Conservation (phyloP, 2,113 vertebrate species). For the Pionites leucogaster region DNA sequence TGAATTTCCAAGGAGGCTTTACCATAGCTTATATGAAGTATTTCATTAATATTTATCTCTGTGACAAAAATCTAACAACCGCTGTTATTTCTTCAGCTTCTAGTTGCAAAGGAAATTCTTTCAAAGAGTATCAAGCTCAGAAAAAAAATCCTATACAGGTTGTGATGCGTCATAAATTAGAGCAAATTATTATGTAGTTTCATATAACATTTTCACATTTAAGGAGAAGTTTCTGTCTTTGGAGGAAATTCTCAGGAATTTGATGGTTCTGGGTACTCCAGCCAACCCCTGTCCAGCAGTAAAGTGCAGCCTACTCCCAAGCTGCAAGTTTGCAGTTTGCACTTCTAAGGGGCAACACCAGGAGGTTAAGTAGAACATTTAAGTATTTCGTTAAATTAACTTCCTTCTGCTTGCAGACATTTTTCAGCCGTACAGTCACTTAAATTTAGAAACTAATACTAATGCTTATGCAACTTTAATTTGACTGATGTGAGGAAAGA, state of each 20-base stretch:
- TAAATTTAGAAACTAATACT: neutral
- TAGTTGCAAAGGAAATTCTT: neutral
- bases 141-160: neutral
- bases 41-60: constrained; percentile 2
- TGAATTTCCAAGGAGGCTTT: neutral
- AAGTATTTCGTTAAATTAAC: constrained; percentile 9
- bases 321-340: neutral
- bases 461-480: neutral
- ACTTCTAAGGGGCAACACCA: neutral
- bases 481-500: neutral
- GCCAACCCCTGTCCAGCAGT: neutral
- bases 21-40: neutral
- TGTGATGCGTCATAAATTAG: neutral
- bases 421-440: neutral
- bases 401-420: neutral
- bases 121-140: neutral
- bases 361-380: neutral
- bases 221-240: neutral
- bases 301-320: neutral
- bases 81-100: neutral
- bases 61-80: neutral
- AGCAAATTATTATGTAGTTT: neutral
- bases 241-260: neutral
- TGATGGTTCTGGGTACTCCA: neutral
- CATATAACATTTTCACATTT: neutral